phyloP scores from a whole-genome alignment of 2,113 vertebrate species.

The Aix galericulata region DNA sequence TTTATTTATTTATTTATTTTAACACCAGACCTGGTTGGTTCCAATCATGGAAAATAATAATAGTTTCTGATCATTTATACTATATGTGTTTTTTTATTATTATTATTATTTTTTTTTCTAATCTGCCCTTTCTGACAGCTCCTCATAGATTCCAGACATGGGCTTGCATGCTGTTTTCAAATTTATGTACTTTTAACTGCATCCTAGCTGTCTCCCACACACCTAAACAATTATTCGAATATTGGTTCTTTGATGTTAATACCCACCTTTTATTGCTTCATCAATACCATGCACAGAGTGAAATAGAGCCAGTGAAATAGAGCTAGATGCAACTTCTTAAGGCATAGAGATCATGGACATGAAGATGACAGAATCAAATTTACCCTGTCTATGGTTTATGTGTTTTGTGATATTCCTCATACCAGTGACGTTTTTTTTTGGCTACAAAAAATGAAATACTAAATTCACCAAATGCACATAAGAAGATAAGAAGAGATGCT shows the following conservation, averaged over 20 bases:
- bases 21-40: not conserved
- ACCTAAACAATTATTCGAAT: constrained; percentile 34
- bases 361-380: constrained; percentile 49
- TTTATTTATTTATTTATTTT: not conserved
- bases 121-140: constrained; percentile 9
- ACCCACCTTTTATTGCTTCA: constrained; percentile 41
- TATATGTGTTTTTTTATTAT: not conserved
- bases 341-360: constrained; percentile 7
- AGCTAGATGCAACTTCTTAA: constrained; percentile 51
- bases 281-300: constrained; percentile 24
- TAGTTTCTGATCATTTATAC: not conserved
- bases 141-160: not conserved
- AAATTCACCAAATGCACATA: constrained; percentile 37
- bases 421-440: constrained; percentile 14
- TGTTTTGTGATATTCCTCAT: constrained; percentile 29
- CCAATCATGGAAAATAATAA: constrained; percentile 10
- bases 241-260: constrained; percentile 44
- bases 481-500: not conserved
- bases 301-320: constrained; percentile 46
- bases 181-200: constrained; percentile 45
- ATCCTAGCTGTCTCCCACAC: not conserved
- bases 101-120: not conserved
- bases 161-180: not conserved
- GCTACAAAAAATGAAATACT: constrained; percentile 41
- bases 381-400: constrained; percentile 32